A percentile compares a stretch with the other conserved stretches of the same genome.
These are phyloP conservation scores for Aulostomus chinensis DNA, from an alignment of 2,797 vertebrate species.

Conservation along the genomic window DNA sequence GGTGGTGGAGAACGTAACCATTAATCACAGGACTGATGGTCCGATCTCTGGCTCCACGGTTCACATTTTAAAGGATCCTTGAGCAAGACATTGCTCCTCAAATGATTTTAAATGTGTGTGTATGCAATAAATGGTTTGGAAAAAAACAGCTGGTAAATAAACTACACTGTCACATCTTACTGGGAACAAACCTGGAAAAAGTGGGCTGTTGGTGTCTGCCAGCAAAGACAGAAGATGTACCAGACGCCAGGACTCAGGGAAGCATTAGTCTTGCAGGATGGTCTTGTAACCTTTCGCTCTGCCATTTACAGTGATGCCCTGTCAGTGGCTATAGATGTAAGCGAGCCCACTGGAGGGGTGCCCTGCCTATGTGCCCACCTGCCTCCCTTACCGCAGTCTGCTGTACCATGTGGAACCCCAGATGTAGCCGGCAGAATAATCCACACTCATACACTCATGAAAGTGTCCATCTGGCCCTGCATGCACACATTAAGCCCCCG, in stretches of 20 bases:
- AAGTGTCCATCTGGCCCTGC: constrained; percentile 92
- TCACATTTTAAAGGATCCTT: too few species aligned
- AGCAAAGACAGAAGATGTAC: constrained; percentile 18
- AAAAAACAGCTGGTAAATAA: too few species aligned
- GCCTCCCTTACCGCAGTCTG: constrained; percentile 84
- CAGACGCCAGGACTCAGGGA: too few species aligned
- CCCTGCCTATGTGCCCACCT: constrained; percentile 72
- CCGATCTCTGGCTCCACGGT: too few species aligned
- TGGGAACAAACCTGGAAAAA: too few species aligned
- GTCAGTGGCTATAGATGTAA: constrained; percentile 67
- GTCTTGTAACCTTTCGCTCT: constrained; percentile 78
- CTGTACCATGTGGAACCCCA: constrained; percentile 93
- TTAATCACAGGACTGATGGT: too few species aligned
- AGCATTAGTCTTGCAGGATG: constrained; percentile 28
- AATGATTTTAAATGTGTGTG: too few species aligned
- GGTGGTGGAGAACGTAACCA: too few species aligned
- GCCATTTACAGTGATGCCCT: constrained; percentile 65
- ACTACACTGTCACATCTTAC: too few species aligned
- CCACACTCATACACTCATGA: constrained; percentile 88
- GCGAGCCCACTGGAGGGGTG: constrained; percentile 72
- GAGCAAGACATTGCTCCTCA: too few species aligned
- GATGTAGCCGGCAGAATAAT: constrained; percentile 96
- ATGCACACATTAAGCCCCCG: constrained; percentile 82
- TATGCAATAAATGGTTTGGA: too few species aligned
- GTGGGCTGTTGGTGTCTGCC: constrained; percentile 7